Conservation (phyloP, 2,888 invertebrate genomes). For the Metalampra italica region DNA sequence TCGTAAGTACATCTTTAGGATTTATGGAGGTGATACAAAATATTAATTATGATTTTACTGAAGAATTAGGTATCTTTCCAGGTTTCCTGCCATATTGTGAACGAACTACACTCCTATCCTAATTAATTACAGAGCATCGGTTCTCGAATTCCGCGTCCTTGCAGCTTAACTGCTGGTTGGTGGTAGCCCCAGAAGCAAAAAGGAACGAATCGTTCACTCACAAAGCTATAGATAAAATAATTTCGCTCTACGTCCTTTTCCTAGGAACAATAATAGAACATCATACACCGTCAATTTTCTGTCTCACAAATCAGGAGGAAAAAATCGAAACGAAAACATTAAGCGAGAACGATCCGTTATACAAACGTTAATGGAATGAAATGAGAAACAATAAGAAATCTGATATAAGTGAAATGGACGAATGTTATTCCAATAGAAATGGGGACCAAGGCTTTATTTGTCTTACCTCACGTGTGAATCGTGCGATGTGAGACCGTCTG, state of each 20-base stretch:
- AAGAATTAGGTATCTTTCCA: no score
- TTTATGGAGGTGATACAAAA: no score
- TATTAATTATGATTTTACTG: no score
- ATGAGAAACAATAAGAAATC: slow-evolving; percentile 70
- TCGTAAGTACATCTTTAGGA: no score
- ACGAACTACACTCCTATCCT: no score
- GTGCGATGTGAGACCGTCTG: slow-evolving; percentile 33
- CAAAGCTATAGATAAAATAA: not conserved
- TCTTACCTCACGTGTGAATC: slow-evolving; percentile 53
- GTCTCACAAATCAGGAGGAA: slow-evolving; percentile 12
- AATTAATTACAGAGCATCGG: no score
- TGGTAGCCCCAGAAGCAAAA: not conserved
- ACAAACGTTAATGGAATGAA: slow-evolving; percentile 64
- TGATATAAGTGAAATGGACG: slow-evolving; percentile 62
- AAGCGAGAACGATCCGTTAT: slow-evolving; percentile 39
- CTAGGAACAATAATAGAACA: not conserved
- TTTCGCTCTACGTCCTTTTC: no score
- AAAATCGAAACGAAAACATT: slow-evolving; percentile 32
- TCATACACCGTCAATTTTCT: slow-evolving; percentile 3
- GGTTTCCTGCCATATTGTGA: no score
- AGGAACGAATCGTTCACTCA: not conserved
- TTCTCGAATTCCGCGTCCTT: no score
- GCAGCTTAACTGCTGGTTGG: no score
- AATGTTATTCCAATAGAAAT: slow-evolving; percentile 63
- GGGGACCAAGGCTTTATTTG: slow-evolving; percentile 28